Evolutionary conservation across 2,888 invertebrate species (phyloP).

Genomic region (Eupithecia inturbata): DNA sequence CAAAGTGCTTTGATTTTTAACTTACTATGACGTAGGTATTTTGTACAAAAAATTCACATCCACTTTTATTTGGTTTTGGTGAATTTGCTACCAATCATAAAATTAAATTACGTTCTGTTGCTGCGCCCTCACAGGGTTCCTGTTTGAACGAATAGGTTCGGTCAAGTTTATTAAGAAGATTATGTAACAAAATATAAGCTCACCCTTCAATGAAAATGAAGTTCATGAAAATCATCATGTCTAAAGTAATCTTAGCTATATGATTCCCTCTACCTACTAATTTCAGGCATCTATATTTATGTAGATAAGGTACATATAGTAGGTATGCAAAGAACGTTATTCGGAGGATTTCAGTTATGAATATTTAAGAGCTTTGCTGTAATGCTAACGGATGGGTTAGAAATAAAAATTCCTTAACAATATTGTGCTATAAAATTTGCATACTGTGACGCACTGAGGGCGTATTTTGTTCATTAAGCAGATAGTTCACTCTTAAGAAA

Average conservation of each 20-base stretch:
- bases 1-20: conserved; percentile 23
- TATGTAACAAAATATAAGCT: too few species aligned
- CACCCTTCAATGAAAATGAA: too few species aligned
- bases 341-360: conserved; percentile 43
- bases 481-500: conserved; percentile 21
- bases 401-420: conserved; percentile 55
- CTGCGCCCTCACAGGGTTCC: too few species aligned
- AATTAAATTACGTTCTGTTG: too few species aligned
- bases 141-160: too few species aligned
- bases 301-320: too few species aligned
- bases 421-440: conserved; percentile 60
- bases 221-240: too few species aligned
- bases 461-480: conserved; percentile 39
- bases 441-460: conserved; percentile 53
- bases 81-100: background rate
- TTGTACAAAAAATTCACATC: background rate
- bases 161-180: too few species aligned
- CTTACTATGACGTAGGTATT: background rate
- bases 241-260: too few species aligned
- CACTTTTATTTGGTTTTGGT: background rate
- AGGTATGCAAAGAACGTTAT: conserved; percentile 20
- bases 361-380: conserved; percentile 46
- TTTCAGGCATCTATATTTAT: too few species aligned
- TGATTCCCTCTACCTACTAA: too few species aligned
- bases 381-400: conserved; percentile 47